Percentiles rank a stretch among this genome's conserved stretches.
These are phyloP conservation scores for Pseudomugil tenellus DNA, from an alignment of 2,797 vertebrate genomes.

Conservation along the genomic window DNA sequence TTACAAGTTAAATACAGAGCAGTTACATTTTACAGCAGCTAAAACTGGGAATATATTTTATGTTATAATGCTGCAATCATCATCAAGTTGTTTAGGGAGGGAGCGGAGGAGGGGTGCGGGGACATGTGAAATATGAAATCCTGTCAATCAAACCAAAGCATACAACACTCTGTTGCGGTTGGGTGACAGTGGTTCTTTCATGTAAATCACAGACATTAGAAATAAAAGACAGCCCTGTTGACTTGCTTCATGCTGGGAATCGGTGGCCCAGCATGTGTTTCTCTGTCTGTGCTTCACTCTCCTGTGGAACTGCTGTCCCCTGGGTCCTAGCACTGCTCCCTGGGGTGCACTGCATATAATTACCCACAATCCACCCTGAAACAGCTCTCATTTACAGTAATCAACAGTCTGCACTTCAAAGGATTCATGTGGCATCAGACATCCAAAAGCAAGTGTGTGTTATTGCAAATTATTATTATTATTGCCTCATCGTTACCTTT, in stretches of 20 bases:
- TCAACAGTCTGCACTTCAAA: constrained; percentile 85
- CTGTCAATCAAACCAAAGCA: constrained; percentile 79
- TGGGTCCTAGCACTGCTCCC: constrained; percentile 81
- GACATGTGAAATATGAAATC: constrained; percentile 79
- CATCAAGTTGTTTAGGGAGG: constrained; percentile 75
- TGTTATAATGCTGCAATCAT: constrained; percentile 74
- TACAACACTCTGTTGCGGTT: constrained; percentile 77
- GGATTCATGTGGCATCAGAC: constrained; percentile 80
- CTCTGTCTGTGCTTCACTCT: constrained; percentile 81
- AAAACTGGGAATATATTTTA: constrained; percentile 67
- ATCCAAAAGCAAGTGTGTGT: constrained; percentile 69
- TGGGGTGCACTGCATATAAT: constrained; percentile 84
- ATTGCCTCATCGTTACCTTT: constrained; percentile 75
- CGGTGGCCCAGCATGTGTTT: constrained; percentile 83
- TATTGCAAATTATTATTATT: constrained; percentile 81
- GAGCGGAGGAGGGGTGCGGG: constrained; percentile 45
- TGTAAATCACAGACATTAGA: constrained; percentile 83
- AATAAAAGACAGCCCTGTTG: constrained; percentile 84
- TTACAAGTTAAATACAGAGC: constrained; percentile 43
- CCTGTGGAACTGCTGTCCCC: constrained; percentile 80
- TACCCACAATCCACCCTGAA: constrained; percentile 86
- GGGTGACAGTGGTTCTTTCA: constrained; percentile 80
- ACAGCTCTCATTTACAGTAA: constrained; percentile 86
- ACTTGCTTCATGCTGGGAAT: constrained; percentile 82
- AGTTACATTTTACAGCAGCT: constrained; percentile 53